Evolutionary conservation across 53 echinoderm and acorn worm genomes (phyloP).

Genomic region (Stichopus horrens): DNA sequence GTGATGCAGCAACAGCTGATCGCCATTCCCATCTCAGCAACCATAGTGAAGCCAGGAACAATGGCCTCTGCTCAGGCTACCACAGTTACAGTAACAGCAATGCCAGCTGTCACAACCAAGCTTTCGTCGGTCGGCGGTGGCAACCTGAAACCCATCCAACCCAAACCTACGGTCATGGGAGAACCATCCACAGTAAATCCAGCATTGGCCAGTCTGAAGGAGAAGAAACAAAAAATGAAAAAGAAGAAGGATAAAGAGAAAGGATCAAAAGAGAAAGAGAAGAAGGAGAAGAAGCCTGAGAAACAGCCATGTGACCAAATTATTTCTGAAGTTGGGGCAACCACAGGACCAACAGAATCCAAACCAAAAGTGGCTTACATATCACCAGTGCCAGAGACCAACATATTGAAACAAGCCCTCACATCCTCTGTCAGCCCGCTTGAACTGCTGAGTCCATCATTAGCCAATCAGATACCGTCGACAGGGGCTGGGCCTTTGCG

Average conservation of each 20-base stretch:
- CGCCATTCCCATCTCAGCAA: slow-evolving; percentile 88
- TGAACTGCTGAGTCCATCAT: slow-evolving; percentile 19
- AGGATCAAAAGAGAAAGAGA: slow-evolving; percentile 54
- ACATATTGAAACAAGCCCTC: slow-evolving; percentile 92
- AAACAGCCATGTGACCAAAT: slow-evolving; percentile 52
- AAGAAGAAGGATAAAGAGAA: slow-evolving; percentile 74
- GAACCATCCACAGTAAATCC: slow-evolving; percentile 53
- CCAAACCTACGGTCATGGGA: slow-evolving; percentile 78
- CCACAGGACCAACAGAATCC: slow-evolving; percentile 35
- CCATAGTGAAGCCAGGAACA: slow-evolving; percentile 67
- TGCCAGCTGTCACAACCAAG: slow-evolving; percentile 61
- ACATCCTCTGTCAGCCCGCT: slow-evolving; percentile 66
- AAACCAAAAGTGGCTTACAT: slow-evolving; percentile 50
- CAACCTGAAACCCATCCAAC: slow-evolving; percentile 92
- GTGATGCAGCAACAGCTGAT: slow-evolving; percentile 84
- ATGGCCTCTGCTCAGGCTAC: slow-evolving; percentile 59
- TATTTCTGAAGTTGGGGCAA: slow-evolving; percentile 53
- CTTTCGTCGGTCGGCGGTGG: slow-evolving; percentile 44
- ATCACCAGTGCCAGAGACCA: slow-evolving; percentile 77
- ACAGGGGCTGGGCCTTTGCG: not conserved
- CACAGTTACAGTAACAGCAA: slow-evolving; percentile 62
- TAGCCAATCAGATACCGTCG: not conserved
- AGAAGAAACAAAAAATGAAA: slow-evolving; percentile 78
- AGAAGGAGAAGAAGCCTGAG: slow-evolving; percentile 51
- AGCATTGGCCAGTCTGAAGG: slow-evolving; percentile 62